A percentile compares a stretch with the other conserved stretches of the same genome.
phyloP scores from a whole-genome alignment of 2,797 vertebrate species.

The Antrozous pallidus region DNA sequence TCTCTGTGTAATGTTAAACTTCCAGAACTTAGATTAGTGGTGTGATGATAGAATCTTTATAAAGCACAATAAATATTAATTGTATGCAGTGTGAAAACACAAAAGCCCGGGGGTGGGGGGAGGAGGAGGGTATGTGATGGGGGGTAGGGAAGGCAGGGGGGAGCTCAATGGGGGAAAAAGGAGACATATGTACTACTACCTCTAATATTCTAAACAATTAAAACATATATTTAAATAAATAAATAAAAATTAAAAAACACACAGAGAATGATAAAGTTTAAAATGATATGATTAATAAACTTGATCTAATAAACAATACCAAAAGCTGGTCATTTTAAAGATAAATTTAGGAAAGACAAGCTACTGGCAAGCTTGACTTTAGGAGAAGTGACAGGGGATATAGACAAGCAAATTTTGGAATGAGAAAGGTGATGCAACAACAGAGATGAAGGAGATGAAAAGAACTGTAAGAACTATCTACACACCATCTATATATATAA shows the following conservation, averaged over 20 bases:
- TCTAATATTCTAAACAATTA: no score
- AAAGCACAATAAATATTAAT: slow-evolving; percentile 59
- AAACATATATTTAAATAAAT: no score
- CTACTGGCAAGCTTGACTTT: background rate
- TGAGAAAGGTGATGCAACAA: no score
- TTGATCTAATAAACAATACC: background rate
- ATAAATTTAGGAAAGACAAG: background rate
- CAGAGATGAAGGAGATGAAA: no score
- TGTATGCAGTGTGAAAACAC: background rate
- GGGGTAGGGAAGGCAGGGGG: no score
- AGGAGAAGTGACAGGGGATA: background rate
- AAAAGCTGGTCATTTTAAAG: background rate
- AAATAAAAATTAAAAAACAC: no score
- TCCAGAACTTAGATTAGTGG: background rate
- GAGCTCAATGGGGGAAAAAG: no score
- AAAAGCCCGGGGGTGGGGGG: background rate
- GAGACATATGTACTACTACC: no score
- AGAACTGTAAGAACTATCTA: background rate
- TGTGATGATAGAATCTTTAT: background rate
- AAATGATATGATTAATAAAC: background rate
- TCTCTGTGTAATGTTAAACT: slow-evolving; percentile 5
- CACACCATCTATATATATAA: no score
- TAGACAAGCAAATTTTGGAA: background rate
- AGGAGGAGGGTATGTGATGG: no score
- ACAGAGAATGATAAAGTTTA: background rate